Base-by-base conservation (phyloP, 2,113 vertebrate species). In the Rhadina sibilatrix region DNA sequence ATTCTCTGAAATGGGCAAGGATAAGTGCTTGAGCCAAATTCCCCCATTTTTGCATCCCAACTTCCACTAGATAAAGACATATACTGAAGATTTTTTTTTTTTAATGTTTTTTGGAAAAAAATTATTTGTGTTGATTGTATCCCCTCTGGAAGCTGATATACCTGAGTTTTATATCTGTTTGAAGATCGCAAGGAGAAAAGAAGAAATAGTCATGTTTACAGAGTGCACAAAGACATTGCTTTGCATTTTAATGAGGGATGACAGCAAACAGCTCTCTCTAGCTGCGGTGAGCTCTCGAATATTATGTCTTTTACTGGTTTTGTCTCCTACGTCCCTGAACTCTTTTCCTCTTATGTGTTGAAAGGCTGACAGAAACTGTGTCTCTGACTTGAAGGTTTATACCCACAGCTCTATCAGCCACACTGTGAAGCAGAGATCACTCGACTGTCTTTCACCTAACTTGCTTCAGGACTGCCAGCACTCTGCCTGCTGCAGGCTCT, bases 241-340 rank as follows among this genome's bases (percentile, higher is more conserved):
- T 89, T 82, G 53, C 78, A 94, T 84, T 91, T 93, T 79, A 72
- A 91, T 76, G 47, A 85, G 28, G 42, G 64, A 40, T 37, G 28
- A 53, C 57, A 76, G 87, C 49, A 76, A 87, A 64, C 10, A 68
- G 31, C 49, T 52, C n/a, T 35, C 53, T 37, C 59, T 64, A 72
- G 59, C 70, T 90, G 46, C 4, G 3, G 70, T 2, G 2, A 85
- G 20, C 21, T 91, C 76, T 89, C 2, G 9, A 63, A 37, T 77
- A 21, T 18, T 77, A 25, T 28, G 11, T 57, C 44, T 94, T 93
- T 82, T 25, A 40, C 5, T 57, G 65, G 20, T 28, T 46, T 4
- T 60, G 17, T 85, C 70, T 87, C 15, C 28, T 40, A 2, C 0
- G 2, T 82, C 85, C 82, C 85, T 94, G 74, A 83, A 85, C 22